Percentiles rank a stretch among this genome's conserved stretches.
phyloP scores from a whole-genome alignment of 2,113 vertebrate genomes.

The Pristiophorus japonicus region DNA sequence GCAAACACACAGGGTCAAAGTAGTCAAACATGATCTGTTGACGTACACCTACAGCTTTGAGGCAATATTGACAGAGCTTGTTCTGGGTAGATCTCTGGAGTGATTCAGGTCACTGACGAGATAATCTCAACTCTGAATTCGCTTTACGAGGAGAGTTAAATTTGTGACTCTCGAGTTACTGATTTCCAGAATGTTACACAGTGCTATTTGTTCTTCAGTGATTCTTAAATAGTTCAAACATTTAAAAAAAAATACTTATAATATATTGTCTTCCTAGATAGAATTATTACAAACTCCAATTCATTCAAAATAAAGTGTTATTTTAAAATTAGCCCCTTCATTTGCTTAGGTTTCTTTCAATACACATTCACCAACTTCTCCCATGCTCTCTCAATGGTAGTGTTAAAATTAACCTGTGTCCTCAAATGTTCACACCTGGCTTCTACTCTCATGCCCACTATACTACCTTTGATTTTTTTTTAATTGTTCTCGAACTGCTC shows the following conservation, averaged over 20 bases:
- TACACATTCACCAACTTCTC: neutral
- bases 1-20: neutral
- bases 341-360: neutral
- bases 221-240: neutral
- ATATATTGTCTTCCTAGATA: neutral
- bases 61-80: conserved; percentile 15
- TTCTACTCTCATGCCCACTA: neutral
- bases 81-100: neutral
- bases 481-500: neutral
- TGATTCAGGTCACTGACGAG: neutral
- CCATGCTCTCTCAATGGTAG: neutral
- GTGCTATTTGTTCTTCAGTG: neutral
- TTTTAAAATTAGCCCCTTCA: neutral
- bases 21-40: neutral
- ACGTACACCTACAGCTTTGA: neutral
- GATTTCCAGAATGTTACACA: neutral
- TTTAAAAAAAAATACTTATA: neutral
- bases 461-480: neutral
- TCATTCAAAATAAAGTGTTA: neutral
- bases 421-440: neutral
- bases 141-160: neutral
- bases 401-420: neutral
- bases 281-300: neutral
- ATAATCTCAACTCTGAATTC: neutral
- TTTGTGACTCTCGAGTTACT: neutral